A percentile compares a stretch with the other conserved stretches of the same genome.
Conservation (phyloP, 2,113 vertebrate species). For the Neomonachus schauinslandi region DNA sequence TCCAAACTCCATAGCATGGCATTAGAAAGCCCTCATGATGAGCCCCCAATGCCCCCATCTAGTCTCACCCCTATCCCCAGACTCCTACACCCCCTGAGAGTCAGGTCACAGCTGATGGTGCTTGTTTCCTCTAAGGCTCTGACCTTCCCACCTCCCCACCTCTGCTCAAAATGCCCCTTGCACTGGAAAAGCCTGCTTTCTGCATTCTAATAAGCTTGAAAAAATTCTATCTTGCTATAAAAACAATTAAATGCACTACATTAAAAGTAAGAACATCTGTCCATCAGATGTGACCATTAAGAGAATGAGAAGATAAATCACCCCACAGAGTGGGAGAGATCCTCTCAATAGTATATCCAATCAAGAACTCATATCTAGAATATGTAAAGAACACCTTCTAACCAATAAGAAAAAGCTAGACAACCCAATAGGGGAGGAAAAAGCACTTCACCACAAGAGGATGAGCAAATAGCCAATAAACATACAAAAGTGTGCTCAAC, state of each 20-base stretch:
- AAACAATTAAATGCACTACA: background rate
- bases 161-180: background rate
- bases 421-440: rapidly evolving
- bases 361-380: background rate
- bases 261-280: background rate
- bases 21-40: background rate
- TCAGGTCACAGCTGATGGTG: background rate
- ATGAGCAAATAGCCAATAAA: background rate
- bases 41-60: no score
- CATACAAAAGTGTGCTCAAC: background rate
- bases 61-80: background rate
- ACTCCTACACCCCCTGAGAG: background rate
- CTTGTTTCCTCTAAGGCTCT: background rate
- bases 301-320: background rate
- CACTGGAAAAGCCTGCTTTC: background rate
- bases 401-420: background rate
- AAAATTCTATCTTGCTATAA: background rate
- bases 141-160: background rate
- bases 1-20: background rate
- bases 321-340: background rate
- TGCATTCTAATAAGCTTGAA: background rate
- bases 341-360: background rate
- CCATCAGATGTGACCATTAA: background rate
- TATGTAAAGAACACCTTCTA: background rate
- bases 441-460: background rate